Conservation (phyloP, 1,140 invertebrate genomes). For the Zeugodacus cucurbitae region DNA sequence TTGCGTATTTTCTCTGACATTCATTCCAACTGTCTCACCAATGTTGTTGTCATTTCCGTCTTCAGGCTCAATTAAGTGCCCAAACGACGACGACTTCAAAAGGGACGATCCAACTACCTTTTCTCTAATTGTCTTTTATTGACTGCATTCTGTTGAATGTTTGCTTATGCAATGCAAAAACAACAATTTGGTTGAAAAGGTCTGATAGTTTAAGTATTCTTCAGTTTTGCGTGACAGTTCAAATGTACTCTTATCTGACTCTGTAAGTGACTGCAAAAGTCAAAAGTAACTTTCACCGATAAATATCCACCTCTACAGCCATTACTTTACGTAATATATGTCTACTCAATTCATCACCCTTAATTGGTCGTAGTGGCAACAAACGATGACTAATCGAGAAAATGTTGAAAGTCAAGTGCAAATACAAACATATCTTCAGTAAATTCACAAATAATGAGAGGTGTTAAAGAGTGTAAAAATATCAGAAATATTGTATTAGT, state of each 20-base stretch:
- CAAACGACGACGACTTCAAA: background rate
- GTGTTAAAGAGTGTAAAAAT: too few species aligned
- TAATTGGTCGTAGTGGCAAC: too few species aligned
- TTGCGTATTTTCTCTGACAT: background rate
- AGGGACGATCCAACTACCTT: background rate
- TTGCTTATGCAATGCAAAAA: background rate
- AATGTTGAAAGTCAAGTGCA: background rate
- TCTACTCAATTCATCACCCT: too few species aligned
- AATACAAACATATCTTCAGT: too few species aligned
- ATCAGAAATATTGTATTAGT: too few species aligned
- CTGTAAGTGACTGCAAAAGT: too few species aligned
- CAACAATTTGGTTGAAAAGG: background rate
- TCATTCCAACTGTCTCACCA: background rate
- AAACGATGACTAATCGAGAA: conserved; percentile 20
- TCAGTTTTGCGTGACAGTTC: background rate
- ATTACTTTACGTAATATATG: too few species aligned
- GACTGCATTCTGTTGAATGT: background rate
- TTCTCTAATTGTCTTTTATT: background rate
- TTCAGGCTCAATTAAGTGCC: conserved; percentile 28
- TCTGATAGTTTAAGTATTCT: background rate
- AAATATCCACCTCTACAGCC: background rate
- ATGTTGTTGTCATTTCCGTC: conserved; percentile 7
- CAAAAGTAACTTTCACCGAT: background rate
- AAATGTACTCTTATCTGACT: background rate
- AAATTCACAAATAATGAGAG: too few species aligned